phyloP scores from a whole-genome alignment of 2,113 vertebrate genomes.

The Martes martes region DNA sequence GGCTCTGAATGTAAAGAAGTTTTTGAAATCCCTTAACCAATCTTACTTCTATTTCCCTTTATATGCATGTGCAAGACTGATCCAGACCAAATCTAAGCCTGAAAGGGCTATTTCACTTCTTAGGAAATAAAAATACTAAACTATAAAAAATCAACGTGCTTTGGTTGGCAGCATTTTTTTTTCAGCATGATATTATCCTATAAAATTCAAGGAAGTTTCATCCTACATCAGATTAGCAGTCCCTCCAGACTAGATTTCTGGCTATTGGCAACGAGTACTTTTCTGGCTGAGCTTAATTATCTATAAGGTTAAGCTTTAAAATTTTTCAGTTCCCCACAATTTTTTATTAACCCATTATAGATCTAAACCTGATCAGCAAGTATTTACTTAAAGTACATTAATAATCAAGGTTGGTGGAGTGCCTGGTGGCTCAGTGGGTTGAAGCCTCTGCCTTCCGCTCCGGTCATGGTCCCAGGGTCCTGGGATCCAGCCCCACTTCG shows the following conservation, averaged over 20 bases:
- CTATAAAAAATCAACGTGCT: background rate
- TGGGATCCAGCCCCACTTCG: no score
- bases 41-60: slow-evolving; percentile 13
- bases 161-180: background rate
- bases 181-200: background rate
- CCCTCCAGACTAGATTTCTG: background rate
- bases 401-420: background rate
- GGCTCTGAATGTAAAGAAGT: background rate
- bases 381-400: background rate
- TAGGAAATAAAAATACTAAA: background rate
- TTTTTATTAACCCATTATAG: background rate
- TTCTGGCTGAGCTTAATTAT: background rate
- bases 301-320: background rate
- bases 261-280: background rate
- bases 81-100: background rate
- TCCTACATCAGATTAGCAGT: background rate
- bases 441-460: no score
- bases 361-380: background rate
- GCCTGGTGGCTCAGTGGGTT: no score
- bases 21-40: background rate
- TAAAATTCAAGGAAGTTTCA: background rate
- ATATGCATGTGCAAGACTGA: background rate
- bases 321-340: background rate
- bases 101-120: background rate
- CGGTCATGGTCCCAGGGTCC: no score